Percentiles rank a stretch among this genome's conserved stretches.
Evolutionary conservation across 1,140 invertebrate genomes (phyloP).

Genomic region (Tetraneura akinire): DNA sequence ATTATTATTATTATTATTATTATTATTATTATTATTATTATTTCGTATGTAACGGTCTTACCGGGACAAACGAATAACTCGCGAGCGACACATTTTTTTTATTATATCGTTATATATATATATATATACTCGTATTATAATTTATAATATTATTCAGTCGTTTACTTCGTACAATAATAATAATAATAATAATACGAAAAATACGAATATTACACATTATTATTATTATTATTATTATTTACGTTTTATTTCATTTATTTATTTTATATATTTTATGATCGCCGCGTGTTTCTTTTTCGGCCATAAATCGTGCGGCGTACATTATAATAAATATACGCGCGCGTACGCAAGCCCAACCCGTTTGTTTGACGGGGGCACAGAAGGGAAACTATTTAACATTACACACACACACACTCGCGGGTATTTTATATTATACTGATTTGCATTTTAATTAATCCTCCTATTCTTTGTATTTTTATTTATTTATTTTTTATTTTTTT

Average conservation of each 20-base stretch:
- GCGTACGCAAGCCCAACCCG: constrained; percentile 16
- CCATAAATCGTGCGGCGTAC: constrained; percentile 26
- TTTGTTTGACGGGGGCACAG: constrained; percentile 3
- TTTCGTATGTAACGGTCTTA: no score
- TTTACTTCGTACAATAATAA: no score
- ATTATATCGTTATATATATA: background rate
- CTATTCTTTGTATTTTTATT: constrained; percentile 24
- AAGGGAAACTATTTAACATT: background rate
- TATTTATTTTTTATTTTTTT: constrained; percentile 31
- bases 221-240: background rate
- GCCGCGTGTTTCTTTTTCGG: constrained; percentile 18
- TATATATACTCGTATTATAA: no score
- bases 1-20: no score
- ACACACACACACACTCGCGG: background rate
- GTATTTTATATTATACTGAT: background rate
- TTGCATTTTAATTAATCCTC: constrained; percentile 46
- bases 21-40: no score
- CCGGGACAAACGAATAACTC: background rate
- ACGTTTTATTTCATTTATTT: background rate
- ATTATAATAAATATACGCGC: no score
- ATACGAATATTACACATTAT: constrained; percentile 20
- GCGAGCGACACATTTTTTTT: constrained; percentile 4
- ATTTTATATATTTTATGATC: constrained; percentile 24
- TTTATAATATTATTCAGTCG: no score
- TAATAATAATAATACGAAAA: constrained; percentile 9